phyloP scores from a whole-genome alignment of 2,113 vertebrate species.

The Gavia stellata region DNA sequence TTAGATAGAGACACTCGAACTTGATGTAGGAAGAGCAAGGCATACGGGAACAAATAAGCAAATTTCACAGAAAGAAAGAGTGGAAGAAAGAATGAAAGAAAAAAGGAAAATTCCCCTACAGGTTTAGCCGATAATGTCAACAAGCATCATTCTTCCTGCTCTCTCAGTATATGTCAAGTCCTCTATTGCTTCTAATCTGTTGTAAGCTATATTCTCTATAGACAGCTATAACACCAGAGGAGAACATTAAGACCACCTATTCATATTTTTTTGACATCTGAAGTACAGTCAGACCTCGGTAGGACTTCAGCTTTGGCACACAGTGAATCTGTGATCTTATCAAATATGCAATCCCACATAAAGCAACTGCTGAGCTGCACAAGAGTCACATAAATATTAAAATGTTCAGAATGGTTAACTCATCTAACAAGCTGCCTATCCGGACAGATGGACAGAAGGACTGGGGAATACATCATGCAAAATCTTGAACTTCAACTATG shows the following conservation, averaged over 20 bases:
- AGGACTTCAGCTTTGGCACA: slow-evolving; percentile 48
- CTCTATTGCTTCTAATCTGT: slow-evolving; percentile 72
- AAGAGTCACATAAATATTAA: slow-evolving; percentile 48
- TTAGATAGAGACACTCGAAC: slow-evolving; percentile 51
- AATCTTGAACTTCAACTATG: background rate
- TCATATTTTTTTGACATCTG: slow-evolving; percentile 67
- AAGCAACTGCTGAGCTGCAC: slow-evolving; percentile 19
- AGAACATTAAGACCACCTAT: slow-evolving; percentile 70
- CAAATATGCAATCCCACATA: slow-evolving; percentile 48
- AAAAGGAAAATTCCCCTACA: slow-evolving; percentile 66
- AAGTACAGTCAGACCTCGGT: slow-evolving; percentile 66
- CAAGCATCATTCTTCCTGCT: slow-evolving; percentile 56
- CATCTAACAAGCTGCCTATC: slow-evolving; percentile 37
- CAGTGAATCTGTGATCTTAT: slow-evolving; percentile 57
- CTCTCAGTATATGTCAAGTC: slow-evolving; percentile 58
- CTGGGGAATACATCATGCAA: slow-evolving; percentile 39
- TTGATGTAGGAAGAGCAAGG: slow-evolving; percentile 27
- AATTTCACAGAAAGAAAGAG: slow-evolving; percentile 45
- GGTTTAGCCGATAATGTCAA: slow-evolving; percentile 72
- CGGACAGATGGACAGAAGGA: slow-evolving; percentile 57
- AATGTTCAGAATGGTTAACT: slow-evolving; percentile 40
- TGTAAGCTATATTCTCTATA: slow-evolving; percentile 71
- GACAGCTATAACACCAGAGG: slow-evolving; percentile 65
- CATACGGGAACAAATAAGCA: slow-evolving; percentile 56
- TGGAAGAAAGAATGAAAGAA: slow-evolving; percentile 40